Conservation (phyloP, 2,113 vertebrate genomes). For the Haemorhous mexicanus region DNA sequence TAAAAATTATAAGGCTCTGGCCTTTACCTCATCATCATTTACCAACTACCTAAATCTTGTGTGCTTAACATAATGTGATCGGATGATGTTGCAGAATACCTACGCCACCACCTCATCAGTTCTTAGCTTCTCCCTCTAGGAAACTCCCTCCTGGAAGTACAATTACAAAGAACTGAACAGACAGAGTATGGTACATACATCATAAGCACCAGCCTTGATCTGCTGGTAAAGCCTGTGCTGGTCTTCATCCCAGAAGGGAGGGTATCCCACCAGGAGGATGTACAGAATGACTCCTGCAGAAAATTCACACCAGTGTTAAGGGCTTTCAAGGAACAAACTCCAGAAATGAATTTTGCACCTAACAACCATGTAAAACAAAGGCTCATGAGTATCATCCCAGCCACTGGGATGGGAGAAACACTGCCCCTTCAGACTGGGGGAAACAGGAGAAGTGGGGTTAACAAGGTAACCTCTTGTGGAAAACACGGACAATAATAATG, state of each 20-base stretch:
- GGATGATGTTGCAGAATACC: background rate
- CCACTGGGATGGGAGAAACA: background rate
- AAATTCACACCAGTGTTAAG: conserved; percentile 2
- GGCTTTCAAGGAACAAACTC: background rate
- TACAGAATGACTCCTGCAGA: conserved; percentile 93
- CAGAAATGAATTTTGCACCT: background rate
- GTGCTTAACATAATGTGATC: background rate
- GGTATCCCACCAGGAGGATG: conserved; percentile 96
- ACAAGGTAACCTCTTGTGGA: background rate
- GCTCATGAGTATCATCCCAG: background rate
- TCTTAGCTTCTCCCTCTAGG: background rate
- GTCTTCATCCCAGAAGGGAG: conserved; percentile 98
- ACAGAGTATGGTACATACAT: conserved; percentile 73
- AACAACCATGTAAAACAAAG: background rate
- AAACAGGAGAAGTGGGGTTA: background rate
- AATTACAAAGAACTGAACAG: background rate
- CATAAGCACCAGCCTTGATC: conserved; percentile 96
- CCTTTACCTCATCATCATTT: background rate
- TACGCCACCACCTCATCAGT: background rate
- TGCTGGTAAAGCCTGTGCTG: conserved; percentile 97
- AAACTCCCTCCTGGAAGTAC: background rate
- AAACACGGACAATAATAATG: fast-evolving
- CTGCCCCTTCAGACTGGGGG: background rate
- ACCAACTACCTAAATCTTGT: background rate
- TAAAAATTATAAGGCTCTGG: background rate